These are phyloP conservation scores for Suillia variegata DNA, from an alignment of 2,888 invertebrate species.

Conservation along the genomic window DNA sequence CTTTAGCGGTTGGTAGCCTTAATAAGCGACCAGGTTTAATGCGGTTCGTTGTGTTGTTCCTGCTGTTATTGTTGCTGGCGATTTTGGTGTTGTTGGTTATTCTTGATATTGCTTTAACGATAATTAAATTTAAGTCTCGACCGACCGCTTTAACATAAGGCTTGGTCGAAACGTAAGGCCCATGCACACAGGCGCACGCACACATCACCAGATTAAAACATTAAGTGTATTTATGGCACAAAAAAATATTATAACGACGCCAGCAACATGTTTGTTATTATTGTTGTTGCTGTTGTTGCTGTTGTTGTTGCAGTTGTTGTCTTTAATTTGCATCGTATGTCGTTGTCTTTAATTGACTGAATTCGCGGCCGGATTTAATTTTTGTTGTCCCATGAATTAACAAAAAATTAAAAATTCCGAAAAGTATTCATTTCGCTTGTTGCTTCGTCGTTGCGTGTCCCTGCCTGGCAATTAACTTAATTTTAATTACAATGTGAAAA, in stretches of 20 bases:
- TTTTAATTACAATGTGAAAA: too few species aligned
- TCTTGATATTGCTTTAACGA: not conserved
- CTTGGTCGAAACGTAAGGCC: not conserved
- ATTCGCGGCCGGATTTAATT: slow-evolving; percentile 9
- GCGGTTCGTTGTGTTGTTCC: not conserved
- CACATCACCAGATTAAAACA: not conserved
- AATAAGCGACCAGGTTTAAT: not conserved
- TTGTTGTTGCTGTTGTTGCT: too few species aligned
- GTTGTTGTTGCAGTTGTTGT: too few species aligned
- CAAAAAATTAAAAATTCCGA: too few species aligned
- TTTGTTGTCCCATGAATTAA: too few species aligned
- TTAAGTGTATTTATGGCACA: not conserved
- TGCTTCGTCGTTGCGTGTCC: too few species aligned
- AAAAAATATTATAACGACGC: not conserved
- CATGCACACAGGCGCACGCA: not conserved
- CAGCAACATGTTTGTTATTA: too few species aligned
- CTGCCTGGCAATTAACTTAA: too few species aligned
- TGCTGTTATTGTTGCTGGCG: not conserved
- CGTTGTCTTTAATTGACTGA: slow-evolving; percentile 17
- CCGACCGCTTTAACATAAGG: too few species aligned
- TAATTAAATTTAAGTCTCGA: not conserved
- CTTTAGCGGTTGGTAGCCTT: not conserved
- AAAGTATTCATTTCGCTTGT: too few species aligned
- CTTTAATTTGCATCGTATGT: too few species aligned
- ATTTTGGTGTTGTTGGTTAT: not conserved